Conservation (phyloP, 2,888 invertebrate species). For the Thymelicus sylvestris region DNA sequence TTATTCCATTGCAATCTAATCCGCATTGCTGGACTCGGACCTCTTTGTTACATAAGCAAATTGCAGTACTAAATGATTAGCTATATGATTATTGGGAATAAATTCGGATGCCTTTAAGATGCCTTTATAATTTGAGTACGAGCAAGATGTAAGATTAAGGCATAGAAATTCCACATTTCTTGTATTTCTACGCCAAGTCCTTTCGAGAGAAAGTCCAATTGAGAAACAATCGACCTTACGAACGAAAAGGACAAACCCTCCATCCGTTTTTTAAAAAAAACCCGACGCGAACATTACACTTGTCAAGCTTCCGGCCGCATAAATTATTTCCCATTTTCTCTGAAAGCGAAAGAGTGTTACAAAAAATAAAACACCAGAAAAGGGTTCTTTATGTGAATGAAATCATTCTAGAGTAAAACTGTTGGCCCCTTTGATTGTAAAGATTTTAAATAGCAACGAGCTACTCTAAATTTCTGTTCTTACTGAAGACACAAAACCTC, state of each 20-base stretch:
- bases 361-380: slow-evolving; percentile 40
- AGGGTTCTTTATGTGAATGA: slow-evolving; percentile 43
- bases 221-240: background rate
- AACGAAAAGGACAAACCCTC: slow-evolving; percentile 30
- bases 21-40: too few relatives aligned
- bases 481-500: slow-evolving; percentile 36
- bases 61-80: too few relatives aligned
- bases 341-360: slow-evolving; percentile 39
- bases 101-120: too few relatives aligned
- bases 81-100: too few relatives aligned
- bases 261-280: slow-evolving; percentile 44
- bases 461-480: slow-evolving; percentile 39
- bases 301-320: slow-evolving; percentile 41
- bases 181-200: background rate
- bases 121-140: too few relatives aligned
- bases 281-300: slow-evolving; percentile 47
- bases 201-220: background rate
- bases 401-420: slow-evolving; percentile 37
- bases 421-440: slow-evolving; percentile 37
- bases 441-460: slow-evolving; percentile 41
- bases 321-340: slow-evolving; percentile 46
- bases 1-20: too few relatives aligned
- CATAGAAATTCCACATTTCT: background rate
- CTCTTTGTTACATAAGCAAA: too few relatives aligned
- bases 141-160: too few relatives aligned